These are phyloP conservation scores for Machaerirhynchus nigripectus DNA, from an alignment of 2,113 vertebrate genomes.

Conservation along the genomic window DNA sequence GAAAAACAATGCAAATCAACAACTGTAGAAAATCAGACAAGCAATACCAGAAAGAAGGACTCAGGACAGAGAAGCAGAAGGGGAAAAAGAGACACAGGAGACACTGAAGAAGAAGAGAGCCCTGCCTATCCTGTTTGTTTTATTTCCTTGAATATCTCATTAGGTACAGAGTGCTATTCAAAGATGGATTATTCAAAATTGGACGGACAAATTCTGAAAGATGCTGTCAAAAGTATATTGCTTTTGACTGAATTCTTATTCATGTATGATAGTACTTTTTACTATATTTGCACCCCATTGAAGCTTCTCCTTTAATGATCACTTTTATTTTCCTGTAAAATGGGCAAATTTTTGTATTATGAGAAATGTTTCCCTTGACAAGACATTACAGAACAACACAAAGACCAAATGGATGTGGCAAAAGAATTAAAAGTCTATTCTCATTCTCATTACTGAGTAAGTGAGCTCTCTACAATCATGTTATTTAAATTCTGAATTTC, in stretches of 20 bases:
- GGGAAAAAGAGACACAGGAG: not conserved
- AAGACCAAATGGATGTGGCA: not conserved
- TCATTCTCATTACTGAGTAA: not conserved
- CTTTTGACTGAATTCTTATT: not conserved
- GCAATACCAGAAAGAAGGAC: not conserved
- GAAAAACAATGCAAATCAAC: not conserved
- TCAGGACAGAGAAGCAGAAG: not conserved
- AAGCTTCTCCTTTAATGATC: not conserved
- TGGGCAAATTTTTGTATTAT: not conserved
- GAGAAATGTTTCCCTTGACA: not conserved
- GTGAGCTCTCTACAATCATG: not conserved
- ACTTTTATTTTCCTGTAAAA: not conserved
- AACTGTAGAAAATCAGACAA: not conserved
- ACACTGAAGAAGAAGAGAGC: not conserved
- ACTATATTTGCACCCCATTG: not conserved
- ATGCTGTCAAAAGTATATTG: not conserved
- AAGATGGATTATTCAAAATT: not conserved
- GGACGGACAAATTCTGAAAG: not conserved
- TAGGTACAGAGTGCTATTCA: not conserved
- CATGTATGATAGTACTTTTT: not conserved
- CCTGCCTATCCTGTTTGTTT: not conserved
- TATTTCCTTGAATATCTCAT: not conserved
- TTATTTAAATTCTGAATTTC: constrained; percentile 37
- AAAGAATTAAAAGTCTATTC: constrained; percentile 14
- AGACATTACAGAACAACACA: not conserved